A percentile compares a stretch with the other conserved stretches of the same genome.
These are phyloP conservation scores for Sipha maydis DNA, from an alignment of 2,888 invertebrate species.

Conservation along the genomic window DNA sequence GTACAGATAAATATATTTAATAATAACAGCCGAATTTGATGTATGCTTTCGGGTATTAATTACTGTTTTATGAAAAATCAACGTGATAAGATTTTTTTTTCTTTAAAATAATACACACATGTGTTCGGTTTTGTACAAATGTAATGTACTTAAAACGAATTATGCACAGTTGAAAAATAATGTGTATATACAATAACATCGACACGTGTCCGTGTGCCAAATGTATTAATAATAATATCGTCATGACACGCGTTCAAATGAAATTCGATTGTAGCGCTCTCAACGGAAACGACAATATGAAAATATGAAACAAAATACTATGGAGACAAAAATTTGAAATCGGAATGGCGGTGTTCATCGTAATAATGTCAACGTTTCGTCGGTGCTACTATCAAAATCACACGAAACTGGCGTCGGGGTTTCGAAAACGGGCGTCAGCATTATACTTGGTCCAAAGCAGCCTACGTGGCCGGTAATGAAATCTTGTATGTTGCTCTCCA, in stretches of 20 bases:
- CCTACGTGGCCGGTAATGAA: not conserved
- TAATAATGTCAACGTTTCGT: not conserved
- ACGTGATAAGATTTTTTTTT: too few species aligned
- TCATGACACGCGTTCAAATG: not conserved
- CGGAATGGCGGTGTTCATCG: not conserved
- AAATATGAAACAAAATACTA: not conserved
- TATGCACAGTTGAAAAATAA: too few species aligned
- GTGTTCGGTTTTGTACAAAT: too few species aligned
- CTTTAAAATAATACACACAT: too few species aligned
- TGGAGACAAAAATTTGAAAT: not conserved
- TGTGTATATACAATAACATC: not conserved
- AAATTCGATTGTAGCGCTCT: not conserved
- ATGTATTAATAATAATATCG: not conserved
- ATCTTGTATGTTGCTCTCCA: constrained; percentile 34
- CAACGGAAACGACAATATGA: not conserved
- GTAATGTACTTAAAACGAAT: too few species aligned
- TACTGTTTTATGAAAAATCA: too few species aligned
- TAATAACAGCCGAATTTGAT: too few species aligned
- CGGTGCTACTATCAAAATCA: not conserved
- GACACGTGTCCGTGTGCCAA: not conserved
- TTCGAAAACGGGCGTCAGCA: not conserved
- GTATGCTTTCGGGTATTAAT: too few species aligned
- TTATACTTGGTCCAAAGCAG: constrained; percentile 9
- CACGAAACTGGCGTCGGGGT: not conserved
- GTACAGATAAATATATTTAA: too few species aligned